phyloP scores from a whole-genome alignment of 2,888 invertebrate genomes.

The Cyaniris semiargus region DNA sequence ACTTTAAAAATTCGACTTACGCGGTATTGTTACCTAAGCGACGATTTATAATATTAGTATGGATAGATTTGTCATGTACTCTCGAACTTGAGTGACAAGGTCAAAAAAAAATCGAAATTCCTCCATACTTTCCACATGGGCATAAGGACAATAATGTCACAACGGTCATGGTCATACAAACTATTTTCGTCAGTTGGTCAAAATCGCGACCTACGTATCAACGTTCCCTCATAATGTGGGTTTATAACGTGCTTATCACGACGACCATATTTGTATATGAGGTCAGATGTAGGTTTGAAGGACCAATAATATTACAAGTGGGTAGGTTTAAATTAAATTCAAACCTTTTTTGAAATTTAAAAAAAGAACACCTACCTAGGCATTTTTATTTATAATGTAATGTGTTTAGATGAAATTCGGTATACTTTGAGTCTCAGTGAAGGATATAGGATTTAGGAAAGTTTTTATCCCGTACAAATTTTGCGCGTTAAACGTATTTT shows the following conservation, averaged over 20 bases:
- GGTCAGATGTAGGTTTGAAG: constrained; percentile 2
- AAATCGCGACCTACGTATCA: constrained; percentile 8
- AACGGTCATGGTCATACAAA: background rate
- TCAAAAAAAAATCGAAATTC: background rate
- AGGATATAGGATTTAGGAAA: too few species aligned
- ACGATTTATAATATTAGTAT: too few species aligned
- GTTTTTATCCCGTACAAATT: too few species aligned
- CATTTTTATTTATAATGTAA: too few species aligned
- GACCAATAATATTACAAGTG: background rate
- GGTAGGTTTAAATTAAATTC: background rate
- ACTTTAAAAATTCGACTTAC: too few species aligned
- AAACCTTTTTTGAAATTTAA: too few species aligned
- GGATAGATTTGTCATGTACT: background rate
- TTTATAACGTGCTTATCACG: background rate
- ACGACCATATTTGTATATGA: background rate
- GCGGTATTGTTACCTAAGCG: too few species aligned
- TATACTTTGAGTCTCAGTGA: too few species aligned
- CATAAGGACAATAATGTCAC: background rate
- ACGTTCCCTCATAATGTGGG: background rate
- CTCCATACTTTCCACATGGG: background rate
- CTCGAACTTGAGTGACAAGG: too few species aligned
- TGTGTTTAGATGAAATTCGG: too few species aligned
- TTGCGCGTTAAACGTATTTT: too few species aligned
- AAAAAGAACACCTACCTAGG: too few species aligned
- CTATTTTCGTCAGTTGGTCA: constrained; percentile 19